Percentiles rank a stretch among this genome's conserved stretches.
phyloP scores from a whole-genome alignment of 1,140 invertebrate genomes.

The Ptiloglossa arizonensis region DNA sequence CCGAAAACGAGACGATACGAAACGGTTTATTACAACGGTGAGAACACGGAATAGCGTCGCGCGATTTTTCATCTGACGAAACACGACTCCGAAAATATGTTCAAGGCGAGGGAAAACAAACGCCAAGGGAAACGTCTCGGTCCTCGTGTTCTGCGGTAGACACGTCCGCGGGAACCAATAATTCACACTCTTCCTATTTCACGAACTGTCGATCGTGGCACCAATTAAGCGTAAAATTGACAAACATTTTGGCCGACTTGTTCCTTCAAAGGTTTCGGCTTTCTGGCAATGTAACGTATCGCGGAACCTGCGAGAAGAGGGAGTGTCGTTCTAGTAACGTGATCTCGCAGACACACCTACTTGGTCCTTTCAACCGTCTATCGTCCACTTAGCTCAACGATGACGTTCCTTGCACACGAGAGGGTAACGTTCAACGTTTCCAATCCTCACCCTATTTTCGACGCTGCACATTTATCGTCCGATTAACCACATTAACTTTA shows the following conservation, averaged over 20 bases:
- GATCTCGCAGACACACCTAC: conserved; percentile 51
- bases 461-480: neutral
- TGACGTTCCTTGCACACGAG: neutral
- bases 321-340: conserved; percentile 40
- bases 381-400: neutral
- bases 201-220: conserved; percentile 19
- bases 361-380: conserved; percentile 28
- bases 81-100: conserved; percentile 58
- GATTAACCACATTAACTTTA: neutral
- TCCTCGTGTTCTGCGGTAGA: conserved; percentile 15
- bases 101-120: conserved; percentile 48
- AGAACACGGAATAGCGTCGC: conserved; percentile 29
- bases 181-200: conserved; percentile 39
- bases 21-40: conserved; percentile 24
- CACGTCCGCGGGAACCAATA: conserved; percentile 31
- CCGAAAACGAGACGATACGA: neutral
- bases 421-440: neutral
- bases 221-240: conserved; percentile 62
- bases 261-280: conserved; percentile 36
- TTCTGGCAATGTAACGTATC: conserved; percentile 48
- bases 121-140: conserved; percentile 19
- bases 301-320: conserved; percentile 26
- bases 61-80: conserved; percentile 45
- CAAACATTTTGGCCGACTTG: conserved; percentile 49
- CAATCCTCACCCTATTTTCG: neutral